Evolutionary conservation across 2,888 invertebrate species (phyloP).

Genomic region (Lasioglossum pauxillum): DNA sequence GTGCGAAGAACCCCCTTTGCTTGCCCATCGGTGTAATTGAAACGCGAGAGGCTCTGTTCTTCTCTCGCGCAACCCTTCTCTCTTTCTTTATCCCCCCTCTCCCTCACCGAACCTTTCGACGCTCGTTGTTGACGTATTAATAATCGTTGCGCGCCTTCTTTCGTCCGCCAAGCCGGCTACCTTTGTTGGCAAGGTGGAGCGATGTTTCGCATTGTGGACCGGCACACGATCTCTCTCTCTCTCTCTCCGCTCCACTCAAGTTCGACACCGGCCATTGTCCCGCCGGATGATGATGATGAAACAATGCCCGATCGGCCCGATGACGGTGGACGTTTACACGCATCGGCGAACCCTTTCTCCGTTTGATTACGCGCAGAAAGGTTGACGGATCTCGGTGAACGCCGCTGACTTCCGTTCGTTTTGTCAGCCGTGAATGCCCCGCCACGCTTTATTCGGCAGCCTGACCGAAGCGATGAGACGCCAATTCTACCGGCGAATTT

Average conservation of each 20-base stretch:
- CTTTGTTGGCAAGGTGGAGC: slow-evolving; percentile 58
- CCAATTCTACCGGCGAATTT: background rate
- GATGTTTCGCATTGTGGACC: slow-evolving; percentile 24
- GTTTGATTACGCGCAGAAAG: background rate
- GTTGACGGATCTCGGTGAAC: slow-evolving; percentile 17
- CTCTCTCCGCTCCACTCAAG: slow-evolving; percentile 27
- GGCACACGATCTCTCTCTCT: slow-evolving; percentile 61
- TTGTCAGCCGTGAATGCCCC: background rate
- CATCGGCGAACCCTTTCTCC: slow-evolving; percentile 71
- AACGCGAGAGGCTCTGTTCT: slow-evolving; percentile 14
- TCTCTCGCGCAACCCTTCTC: background rate
- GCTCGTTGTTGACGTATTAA: slow-evolving; percentile 42
- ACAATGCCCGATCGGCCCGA: slow-evolving; percentile 63
- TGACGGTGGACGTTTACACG: slow-evolving; percentile 69
- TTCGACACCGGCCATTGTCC: slow-evolving; percentile 41
- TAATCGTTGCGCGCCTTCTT: slow-evolving; percentile 36
- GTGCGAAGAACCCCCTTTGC: background rate
- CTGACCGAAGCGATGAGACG: background rate
- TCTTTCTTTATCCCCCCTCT: background rate
- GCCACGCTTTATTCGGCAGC: background rate
- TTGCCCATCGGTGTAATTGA: slow-evolving; percentile 38
- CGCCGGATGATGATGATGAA: slow-evolving; percentile 50
- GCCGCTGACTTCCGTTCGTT: background rate
- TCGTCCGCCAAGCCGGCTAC: slow-evolving; percentile 29
- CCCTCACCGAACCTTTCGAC: background rate